These are phyloP conservation scores for Machimus atricapillus DNA, from an alignment of 2,888 invertebrate genomes.

Conservation along the genomic window DNA sequence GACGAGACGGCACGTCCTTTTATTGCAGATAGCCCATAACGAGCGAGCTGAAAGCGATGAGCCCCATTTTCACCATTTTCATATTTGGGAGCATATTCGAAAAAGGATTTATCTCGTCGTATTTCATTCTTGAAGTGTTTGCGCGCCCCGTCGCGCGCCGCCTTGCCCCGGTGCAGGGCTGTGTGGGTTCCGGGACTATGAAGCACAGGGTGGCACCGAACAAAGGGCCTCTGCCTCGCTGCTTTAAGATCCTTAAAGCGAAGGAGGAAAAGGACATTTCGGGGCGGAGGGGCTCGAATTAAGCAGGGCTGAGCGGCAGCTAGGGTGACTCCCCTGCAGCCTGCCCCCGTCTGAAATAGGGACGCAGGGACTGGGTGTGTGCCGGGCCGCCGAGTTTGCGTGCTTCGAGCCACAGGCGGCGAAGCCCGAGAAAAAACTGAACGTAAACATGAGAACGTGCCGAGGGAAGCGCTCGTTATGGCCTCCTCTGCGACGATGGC, in stretches of 20 bases:
- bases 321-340: neutral
- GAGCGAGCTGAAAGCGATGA: neutral
- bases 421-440: neutral
- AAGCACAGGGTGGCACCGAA: neutral
- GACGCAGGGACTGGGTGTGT: neutral
- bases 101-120: constrained; percentile 35
- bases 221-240: neutral
- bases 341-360: neutral
- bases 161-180: neutral
- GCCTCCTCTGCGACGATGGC: neutral
- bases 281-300: neutral
- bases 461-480: neutral
- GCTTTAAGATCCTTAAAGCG: neutral
- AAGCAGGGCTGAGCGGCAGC: neutral
- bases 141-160: neutral
- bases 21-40: neutral
- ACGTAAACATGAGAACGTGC: constrained; percentile 26
- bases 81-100: constrained; percentile 32
- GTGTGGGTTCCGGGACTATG: neutral
- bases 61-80: constrained; percentile 14
- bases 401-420: neutral
- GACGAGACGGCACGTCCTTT: neutral
- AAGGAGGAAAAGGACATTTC: neutral
- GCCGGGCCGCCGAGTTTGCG: constrained; percentile 1
- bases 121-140: constrained; percentile 33